These are phyloP conservation scores for Diglossa brunneiventris DNA, from an alignment of 2,113 vertebrate genomes.

Conservation along the genomic window DNA sequence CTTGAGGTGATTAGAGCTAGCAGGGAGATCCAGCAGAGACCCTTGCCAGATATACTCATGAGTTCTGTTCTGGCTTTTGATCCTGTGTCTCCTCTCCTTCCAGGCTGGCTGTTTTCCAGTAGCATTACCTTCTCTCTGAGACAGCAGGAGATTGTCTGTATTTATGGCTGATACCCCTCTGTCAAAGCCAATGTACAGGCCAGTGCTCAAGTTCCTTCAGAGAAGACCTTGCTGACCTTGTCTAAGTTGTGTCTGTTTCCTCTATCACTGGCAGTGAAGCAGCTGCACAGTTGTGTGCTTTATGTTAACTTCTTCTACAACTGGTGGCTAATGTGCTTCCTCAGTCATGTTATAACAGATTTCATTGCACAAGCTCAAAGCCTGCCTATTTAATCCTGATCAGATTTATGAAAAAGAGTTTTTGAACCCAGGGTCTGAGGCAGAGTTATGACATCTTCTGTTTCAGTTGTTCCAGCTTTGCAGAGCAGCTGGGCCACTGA, in stretches of 20 bases:
- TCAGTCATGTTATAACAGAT: background rate
- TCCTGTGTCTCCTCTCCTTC: constrained; percentile 45
- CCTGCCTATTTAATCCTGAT: background rate
- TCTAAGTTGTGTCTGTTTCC: background rate
- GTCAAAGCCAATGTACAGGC: constrained; percentile 43
- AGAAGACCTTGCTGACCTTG: background rate
- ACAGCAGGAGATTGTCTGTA: constrained; percentile 51
- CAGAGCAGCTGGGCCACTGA: background rate
- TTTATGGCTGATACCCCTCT: constrained; percentile 4
- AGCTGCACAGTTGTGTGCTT: background rate
- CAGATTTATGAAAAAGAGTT: background rate
- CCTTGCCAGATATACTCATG: constrained; percentile 42
- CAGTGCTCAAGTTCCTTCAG: constrained; percentile 3
- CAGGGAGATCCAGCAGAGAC: constrained; percentile 51
- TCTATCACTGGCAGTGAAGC: background rate
- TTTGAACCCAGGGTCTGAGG: background rate
- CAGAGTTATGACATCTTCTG: background rate
- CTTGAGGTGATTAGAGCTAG: constrained; percentile 43
- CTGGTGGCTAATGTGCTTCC: background rate
- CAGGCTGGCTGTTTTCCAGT: constrained; percentile 44
- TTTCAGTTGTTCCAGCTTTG: background rate
- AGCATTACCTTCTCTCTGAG: constrained; percentile 54
- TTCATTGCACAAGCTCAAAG: background rate
- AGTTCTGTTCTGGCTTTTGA: constrained; percentile 55
- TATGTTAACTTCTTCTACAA: constrained; percentile 18